A percentile compares a stretch with the other conserved stretches of the same genome.
These are phyloP conservation scores for Deilephila porcellus DNA, from an alignment of 2,888 invertebrate species.

Conservation along the genomic window DNA sequence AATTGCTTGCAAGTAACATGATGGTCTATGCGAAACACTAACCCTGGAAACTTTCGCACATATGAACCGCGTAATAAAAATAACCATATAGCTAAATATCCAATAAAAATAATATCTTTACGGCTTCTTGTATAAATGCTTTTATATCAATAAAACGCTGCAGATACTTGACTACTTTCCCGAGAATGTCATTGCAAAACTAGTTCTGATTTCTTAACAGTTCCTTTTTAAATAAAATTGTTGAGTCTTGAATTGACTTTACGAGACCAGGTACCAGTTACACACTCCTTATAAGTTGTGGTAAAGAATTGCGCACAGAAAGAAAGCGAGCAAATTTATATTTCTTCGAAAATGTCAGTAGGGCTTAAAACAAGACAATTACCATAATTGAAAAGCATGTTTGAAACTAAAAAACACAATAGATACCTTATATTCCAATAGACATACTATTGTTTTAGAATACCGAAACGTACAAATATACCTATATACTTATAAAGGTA, in stretches of 20 bases:
- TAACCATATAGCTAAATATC: background rate
- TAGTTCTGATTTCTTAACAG: constrained; percentile 54
- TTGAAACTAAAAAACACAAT: background rate
- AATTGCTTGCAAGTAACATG: background rate
- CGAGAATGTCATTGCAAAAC: constrained; percentile 48
- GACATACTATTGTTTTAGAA: too few species aligned
- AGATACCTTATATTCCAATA: background rate
- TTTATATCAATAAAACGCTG: background rate
- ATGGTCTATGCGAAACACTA: background rate
- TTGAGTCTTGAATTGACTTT: constrained; percentile 9
- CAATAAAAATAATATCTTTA: background rate
- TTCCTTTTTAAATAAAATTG: constrained; percentile 33
- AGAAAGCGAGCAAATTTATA: background rate
- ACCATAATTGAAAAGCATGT: background rate
- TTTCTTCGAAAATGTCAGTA: background rate
- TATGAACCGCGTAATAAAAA: background rate
- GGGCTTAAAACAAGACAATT: background rate
- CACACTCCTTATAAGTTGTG: background rate
- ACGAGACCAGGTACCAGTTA: background rate
- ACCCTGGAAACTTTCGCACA: background rate
- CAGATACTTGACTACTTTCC: constrained; percentile 47
- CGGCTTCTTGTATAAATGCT: background rate
- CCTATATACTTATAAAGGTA: background rate
- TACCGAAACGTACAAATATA: too few species aligned
- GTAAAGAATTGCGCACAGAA: background rate